Evolutionary conservation across 2,888 invertebrate genomes (phyloP).

Genomic region (Gastrophysa polygoni): DNA sequence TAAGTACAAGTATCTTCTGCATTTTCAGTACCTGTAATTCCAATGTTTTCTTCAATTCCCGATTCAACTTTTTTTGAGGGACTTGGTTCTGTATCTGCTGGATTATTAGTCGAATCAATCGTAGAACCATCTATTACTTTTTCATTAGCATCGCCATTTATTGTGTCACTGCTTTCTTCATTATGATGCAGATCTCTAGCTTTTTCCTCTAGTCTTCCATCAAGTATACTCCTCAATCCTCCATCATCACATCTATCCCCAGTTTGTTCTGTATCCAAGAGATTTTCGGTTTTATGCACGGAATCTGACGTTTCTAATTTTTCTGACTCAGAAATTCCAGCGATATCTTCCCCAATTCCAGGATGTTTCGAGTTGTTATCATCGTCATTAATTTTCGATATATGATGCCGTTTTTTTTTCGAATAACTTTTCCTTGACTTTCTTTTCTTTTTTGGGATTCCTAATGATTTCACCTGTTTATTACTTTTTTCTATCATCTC

Average conservation of each 20-base stretch:
- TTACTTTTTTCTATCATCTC: background rate
- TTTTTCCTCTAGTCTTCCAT: background rate
- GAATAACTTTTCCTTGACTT: background rate
- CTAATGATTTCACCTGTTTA: background rate
- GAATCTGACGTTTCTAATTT: background rate
- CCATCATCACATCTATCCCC: background rate
- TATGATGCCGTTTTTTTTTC: conserved; percentile 20
- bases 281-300: conserved; percentile 7
- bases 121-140: background rate
- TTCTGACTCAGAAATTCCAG: background rate
- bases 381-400: conserved; percentile 4
- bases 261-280: background rate
- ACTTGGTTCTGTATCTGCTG: background rate
- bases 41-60: conserved; percentile 1
- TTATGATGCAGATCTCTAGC: too few species aligned
- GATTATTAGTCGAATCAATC: background rate
- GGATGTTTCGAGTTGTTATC: background rate
- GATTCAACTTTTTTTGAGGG: conserved; percentile 5
- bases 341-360: background rate
- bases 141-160: background rate
- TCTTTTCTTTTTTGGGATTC: background rate
- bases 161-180: too few species aligned
- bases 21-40: background rate
- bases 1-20: background rate
- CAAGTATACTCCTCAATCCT: background rate